Conservation (phyloP, 2,888 invertebrate species). For the Diaperis boleti region DNA sequence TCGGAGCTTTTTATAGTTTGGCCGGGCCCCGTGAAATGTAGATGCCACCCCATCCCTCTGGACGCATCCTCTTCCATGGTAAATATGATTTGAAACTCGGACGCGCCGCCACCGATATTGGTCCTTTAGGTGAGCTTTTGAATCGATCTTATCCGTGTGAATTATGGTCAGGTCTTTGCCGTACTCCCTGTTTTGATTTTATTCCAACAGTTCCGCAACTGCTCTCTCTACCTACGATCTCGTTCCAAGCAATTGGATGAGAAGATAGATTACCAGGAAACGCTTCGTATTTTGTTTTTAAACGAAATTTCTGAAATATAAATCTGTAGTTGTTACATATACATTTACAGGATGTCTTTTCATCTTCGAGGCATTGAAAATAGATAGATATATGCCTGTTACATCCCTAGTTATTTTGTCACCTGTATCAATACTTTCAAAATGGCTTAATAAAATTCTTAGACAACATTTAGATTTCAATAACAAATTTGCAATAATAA, state of each 20-base stretch:
- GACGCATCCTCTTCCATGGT: slow-evolving; percentile 50
- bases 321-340: no score
- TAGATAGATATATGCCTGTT: no score
- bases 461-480: no score
- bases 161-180: slow-evolving; percentile 54
- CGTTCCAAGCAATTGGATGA: slow-evolving; percentile 20
- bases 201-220: slow-evolving; percentile 52
- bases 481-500: no score
- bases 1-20: slow-evolving; percentile 67
- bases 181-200: slow-evolving; percentile 53
- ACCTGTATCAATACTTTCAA: no score
- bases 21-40: slow-evolving; percentile 66
- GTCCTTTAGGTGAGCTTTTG: slow-evolving; percentile 61
- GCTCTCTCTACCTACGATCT: slow-evolving; percentile 6
- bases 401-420: no score
- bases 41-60: slow-evolving; percentile 59
- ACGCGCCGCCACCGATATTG: slow-evolving; percentile 61
- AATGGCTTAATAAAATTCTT: no score
- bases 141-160: slow-evolving; percentile 60
- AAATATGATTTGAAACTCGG: slow-evolving; percentile 66
- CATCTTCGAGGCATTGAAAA: no score
- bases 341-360: no score
- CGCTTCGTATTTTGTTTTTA: neutral
- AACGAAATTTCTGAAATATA: no score
- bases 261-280: slow-evolving; percentile 23